A percentile compares a stretch with the other conserved stretches of the same genome.
phyloP scores from a whole-genome alignment of 2,797 vertebrate species.

The Oreochromis mossambicus region DNA sequence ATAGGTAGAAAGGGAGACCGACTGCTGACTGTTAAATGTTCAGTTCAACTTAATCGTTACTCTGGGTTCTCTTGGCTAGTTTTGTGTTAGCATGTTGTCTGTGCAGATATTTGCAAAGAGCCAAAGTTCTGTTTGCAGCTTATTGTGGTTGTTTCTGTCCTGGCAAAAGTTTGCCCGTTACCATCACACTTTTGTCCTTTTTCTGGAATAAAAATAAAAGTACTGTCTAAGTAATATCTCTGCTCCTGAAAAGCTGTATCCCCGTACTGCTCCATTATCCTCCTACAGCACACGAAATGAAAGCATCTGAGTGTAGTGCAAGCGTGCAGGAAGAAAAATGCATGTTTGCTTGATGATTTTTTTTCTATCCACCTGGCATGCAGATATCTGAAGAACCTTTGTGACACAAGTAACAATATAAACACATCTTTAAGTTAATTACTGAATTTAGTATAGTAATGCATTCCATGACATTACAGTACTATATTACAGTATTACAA shows the following conservation, averaged over 20 bases:
- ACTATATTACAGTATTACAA: not conserved
- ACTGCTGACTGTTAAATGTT: too few relatives aligned
- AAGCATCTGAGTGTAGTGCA: accelerated
- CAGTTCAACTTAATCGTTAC: too few relatives aligned
- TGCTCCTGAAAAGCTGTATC: not conserved
- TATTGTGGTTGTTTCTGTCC: not conserved
- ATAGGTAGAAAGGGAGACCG: too few relatives aligned
- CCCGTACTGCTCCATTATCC: not conserved
- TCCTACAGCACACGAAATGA: accelerated
- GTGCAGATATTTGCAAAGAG: too few relatives aligned
- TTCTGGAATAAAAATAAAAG: not conserved
- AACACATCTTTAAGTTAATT: not conserved
- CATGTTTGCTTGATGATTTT: not conserved
- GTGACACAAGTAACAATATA: not conserved
- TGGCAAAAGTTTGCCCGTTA: not conserved
- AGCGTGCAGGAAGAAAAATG: accelerated
- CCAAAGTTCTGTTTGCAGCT: not conserved
- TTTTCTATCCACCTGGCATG: not conserved
- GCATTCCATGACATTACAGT: not conserved
- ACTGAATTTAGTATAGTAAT: not conserved
- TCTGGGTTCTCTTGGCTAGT: too few relatives aligned
- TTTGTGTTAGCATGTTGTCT: too few relatives aligned
- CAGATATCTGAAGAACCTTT: not conserved
- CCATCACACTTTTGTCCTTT: not conserved
- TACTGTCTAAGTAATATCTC: not conserved